Evolutionary conservation across 2,888 invertebrate genomes (phyloP), one percentile per base, ranked within the genome.

Genomic region (Halocaridina rubra): DNA sequence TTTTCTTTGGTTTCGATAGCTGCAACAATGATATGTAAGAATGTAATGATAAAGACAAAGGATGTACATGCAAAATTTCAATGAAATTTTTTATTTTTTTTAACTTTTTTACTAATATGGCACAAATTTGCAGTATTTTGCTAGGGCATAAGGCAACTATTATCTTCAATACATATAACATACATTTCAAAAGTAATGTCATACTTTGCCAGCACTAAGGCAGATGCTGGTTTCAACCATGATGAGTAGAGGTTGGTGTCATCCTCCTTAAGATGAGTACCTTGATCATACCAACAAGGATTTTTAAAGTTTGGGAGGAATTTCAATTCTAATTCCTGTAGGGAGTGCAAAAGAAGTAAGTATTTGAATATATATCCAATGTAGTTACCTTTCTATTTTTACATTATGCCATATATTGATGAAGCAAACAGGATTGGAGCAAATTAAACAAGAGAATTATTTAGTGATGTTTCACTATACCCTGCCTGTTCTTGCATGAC

Each of bases 251-350:
- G 16, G 53, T 53, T 53, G n/a, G n/a, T 29, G 3, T 72, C 27
- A 19, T 64, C 64, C 30, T 24, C 7, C n/a, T 78, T 19, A 10
- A 27, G 22, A 19, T 16, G n/a, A 10, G 16, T n/a, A 8, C 29
- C 39, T 10, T 29, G 24, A 39, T 81, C 81, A 22, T 75, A 81
- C 81, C 81, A 81, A 16, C 81, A 81, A 0, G 81, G 81, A 67
- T 81, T 81, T 67, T 81, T 81, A 67, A 81, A 81, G 30, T 75
- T 74, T n/a, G 81, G 81, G 19, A 81, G 81, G 46, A 81, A 81
- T 39, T 74, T 46, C 33, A 74, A 22, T 27, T 46, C 75, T 10
- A 81, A 16, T 3, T 13, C 75, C 81, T 81, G 46, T 29, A 80
- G 16, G 2, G 24, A 16, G 22, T 7, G 13, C n/a, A n/a, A n/a